phyloP scores from a whole-genome alignment of 2,888 invertebrate species.

The Unio delphinus region DNA sequence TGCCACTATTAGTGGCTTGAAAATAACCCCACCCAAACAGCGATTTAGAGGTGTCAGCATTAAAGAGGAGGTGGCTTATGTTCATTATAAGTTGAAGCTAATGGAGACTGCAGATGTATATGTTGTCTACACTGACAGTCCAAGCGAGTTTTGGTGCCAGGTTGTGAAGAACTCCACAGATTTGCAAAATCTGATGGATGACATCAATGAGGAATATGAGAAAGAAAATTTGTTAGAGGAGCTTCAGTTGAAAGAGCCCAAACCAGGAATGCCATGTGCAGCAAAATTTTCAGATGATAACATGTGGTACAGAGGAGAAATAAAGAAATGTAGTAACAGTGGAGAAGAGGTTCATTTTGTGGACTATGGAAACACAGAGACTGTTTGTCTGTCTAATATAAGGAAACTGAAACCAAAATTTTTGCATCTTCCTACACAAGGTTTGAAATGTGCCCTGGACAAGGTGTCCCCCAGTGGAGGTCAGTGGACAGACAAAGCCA shows the following conservation, averaged over 20 bases:
- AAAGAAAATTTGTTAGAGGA: constrained; percentile 19
- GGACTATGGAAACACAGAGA: constrained; percentile 65
- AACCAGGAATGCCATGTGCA: constrained; percentile 49
- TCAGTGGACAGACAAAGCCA: constrained; percentile 33
- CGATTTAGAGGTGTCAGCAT: constrained; percentile 5
- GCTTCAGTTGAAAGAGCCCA: constrained; percentile 20
- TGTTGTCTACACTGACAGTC: constrained; percentile 43
- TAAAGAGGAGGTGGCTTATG: constrained; percentile 13
- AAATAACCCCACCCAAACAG: constrained; percentile 1
- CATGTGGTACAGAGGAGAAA: constrained; percentile 51
- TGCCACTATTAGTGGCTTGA: background rate
- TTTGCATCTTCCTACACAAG: constrained; percentile 44
- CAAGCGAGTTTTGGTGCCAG: constrained; percentile 59
- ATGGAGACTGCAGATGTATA: constrained; percentile 41
- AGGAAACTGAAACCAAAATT: constrained; percentile 49
- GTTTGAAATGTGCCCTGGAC: constrained; percentile 50
- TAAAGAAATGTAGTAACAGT: constrained; percentile 14
- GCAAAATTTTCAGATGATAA: constrained; percentile 55
- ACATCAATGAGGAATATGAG: constrained; percentile 45
- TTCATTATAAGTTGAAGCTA: constrained; percentile 22
- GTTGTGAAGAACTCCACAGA: constrained; percentile 25
- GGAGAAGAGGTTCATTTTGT: constrained; percentile 55
- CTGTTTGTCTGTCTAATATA: constrained; percentile 24
- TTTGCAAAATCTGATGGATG: constrained; percentile 45
- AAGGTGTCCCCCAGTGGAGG: constrained; percentile 27